phyloP scores from a whole-genome alignment of 2,797 vertebrate genomes.

The Enteromius viviparus region DNA sequence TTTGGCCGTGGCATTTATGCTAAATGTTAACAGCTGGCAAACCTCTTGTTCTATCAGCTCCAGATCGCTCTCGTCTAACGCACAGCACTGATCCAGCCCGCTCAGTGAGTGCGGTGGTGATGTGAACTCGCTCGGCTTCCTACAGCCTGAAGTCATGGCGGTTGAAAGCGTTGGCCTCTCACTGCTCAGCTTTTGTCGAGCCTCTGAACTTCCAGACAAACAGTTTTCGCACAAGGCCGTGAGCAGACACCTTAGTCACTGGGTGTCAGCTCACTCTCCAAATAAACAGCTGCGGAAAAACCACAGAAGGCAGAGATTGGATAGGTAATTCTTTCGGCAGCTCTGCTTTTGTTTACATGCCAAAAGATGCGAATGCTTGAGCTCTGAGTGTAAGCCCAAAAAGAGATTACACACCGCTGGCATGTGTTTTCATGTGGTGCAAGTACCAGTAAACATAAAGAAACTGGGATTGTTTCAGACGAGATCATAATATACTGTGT shows the following conservation, averaged over 20 bases:
- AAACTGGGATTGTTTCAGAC: conserved; percentile 7
- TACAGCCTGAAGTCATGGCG: conserved; percentile 56
- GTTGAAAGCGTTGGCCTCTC: conserved; percentile 57
- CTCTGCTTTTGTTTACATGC: background rate
- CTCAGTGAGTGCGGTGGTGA: conserved; percentile 54
- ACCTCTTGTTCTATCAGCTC: conserved; percentile 66
- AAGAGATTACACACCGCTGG: background rate
- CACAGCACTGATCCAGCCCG: conserved; percentile 52
- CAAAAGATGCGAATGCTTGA: conserved; percentile 5
- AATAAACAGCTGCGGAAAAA: background rate
- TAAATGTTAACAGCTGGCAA: conserved; percentile 75
- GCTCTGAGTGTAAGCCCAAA: conserved; percentile 10
- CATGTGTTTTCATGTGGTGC: background rate
- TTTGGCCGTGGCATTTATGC: conserved; percentile 57
- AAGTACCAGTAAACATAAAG: background rate
- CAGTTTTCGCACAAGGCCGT: conserved; percentile 55
- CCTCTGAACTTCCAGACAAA: conserved; percentile 57
- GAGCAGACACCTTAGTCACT: conserved; percentile 53
- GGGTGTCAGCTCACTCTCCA: conserved; percentile 53
- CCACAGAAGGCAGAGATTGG: conserved; percentile 3
- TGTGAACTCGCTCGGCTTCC: conserved; percentile 55
- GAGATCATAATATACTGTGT: background rate
- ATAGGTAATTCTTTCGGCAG: background rate
- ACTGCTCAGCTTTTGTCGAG: conserved; percentile 56
- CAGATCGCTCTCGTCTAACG: conserved; percentile 35